phyloP scores from a whole-genome alignment of 2,888 invertebrate species.

The Thera obeliscata region DNA sequence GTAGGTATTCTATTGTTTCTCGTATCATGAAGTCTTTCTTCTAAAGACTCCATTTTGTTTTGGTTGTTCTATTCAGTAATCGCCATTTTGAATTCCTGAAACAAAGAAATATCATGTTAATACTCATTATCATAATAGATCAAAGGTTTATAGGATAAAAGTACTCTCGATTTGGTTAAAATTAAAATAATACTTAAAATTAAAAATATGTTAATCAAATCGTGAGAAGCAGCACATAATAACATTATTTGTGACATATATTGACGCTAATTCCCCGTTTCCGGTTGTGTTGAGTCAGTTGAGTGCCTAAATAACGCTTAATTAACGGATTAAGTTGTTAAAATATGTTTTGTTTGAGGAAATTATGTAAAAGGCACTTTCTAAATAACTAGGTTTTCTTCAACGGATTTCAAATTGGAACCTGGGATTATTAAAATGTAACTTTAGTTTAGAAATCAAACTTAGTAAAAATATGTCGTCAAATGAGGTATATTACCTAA shows the following conservation, averaged over 20 bases:
- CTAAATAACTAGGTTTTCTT: constrained; percentile 3
- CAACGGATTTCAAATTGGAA: constrained; percentile 12
- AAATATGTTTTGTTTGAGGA: constrained; percentile 20
- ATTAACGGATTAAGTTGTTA: constrained; percentile 23
- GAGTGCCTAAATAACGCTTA: constrained; percentile 27
- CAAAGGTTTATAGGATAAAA: no score
- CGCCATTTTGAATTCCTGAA: constrained; percentile 49
- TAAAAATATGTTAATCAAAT: constrained; percentile 32
- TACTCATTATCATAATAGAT: background rate
- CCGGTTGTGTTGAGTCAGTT: constrained; percentile 31
- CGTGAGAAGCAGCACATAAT: constrained; percentile 32
- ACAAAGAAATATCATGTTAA: constrained; percentile 39
- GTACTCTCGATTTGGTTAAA: background rate
- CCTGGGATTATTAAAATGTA: no score
- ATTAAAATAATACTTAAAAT: constrained; percentile 28
- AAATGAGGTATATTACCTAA: no score
- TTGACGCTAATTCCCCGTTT: constrained; percentile 31
- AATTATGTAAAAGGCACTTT: constrained; percentile 11
- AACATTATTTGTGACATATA: constrained; percentile 32
- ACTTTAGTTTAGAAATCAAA: no score
- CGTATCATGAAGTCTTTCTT: constrained; percentile 39
- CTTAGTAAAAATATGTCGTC: no score
- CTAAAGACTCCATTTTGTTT: constrained; percentile 39
- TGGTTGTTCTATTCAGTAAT: constrained; percentile 31
- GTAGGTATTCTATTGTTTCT: constrained; percentile 60